These are phyloP conservation scores for Chiloscyllium plagiosum DNA, from an alignment of 2,113 vertebrate species.

Conservation along the genomic window DNA sequence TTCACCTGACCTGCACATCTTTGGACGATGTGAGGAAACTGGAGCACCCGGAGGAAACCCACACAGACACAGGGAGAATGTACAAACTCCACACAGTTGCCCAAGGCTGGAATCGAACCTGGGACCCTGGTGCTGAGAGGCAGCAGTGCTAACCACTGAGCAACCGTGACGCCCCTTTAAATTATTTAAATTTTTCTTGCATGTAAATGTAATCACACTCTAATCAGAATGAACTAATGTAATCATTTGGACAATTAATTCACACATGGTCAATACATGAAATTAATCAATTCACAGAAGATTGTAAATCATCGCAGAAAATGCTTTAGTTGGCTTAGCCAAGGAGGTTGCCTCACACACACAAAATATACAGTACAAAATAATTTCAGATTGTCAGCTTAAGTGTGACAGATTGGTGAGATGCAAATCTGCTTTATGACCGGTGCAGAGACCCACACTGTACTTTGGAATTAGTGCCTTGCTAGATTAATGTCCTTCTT, in stretches of 20 bases:
- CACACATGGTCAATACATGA: no score
- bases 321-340: neutral
- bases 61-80: no score
- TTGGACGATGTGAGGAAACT: no score
- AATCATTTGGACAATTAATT: neutral
- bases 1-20: no score
- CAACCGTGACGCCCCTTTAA: no score
- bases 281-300: neutral
- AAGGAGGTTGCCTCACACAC: neutral
- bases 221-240: neutral
- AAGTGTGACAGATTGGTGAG: neutral
- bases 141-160: no score
- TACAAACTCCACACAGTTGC: no score
- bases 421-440: neutral
- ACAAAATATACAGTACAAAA: neutral
- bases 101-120: no score
- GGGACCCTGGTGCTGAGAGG: no score
- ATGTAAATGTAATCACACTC: neutral
- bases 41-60: no score
- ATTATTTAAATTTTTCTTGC: neutral
- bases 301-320: neutral
- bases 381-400: neutral
- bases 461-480: neutral
- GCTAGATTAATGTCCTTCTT: neutral
- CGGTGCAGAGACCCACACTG: neutral